Evolutionary conservation across 2,888 invertebrate species (phyloP).

Genomic region (Thelaira solivaga): DNA sequence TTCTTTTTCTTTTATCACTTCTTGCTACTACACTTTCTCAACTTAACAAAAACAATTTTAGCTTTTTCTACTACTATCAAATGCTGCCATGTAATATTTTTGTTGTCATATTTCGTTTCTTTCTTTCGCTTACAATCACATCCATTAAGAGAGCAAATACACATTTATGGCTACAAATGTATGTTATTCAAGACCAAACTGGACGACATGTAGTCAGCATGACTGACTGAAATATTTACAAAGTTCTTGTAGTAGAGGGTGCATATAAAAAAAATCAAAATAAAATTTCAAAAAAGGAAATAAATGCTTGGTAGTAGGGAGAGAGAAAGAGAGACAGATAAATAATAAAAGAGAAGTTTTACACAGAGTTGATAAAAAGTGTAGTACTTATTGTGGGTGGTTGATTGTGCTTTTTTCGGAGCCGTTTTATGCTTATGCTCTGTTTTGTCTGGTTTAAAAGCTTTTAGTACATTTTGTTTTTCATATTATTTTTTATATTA

Average conservation of each 20-base stretch:
- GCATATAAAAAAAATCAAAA: conserved; percentile 14
- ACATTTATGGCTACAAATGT: conserved; percentile 27
- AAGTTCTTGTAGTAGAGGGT: background rate
- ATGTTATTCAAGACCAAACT: background rate
- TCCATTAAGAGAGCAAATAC: background rate
- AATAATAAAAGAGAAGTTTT: background rate
- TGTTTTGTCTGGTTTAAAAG: conserved; percentile 13
- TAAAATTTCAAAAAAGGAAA: background rate
- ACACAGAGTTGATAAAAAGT: conserved; percentile 33
- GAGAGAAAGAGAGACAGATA: background rate
- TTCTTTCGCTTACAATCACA: conserved; percentile 6
- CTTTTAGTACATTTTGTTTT: background rate
- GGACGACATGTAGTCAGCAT: conserved; percentile 1
- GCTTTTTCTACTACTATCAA: background rate
- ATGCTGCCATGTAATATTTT: conserved; percentile 33
- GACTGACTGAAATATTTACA: conserved; percentile 17
- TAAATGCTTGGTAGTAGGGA: background rate
- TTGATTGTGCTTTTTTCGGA: conserved; percentile 28
- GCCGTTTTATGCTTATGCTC: background rate
- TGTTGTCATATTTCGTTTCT: too few relatives aligned
- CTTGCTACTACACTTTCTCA: background rate
- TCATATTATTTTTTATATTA: conserved; percentile 3
- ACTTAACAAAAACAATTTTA: background rate
- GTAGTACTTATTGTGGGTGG: conserved; percentile 51
- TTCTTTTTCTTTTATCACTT: background rate